Conservation (phyloP, 2,113 vertebrate genomes). For the Mungos mungo region DNA sequence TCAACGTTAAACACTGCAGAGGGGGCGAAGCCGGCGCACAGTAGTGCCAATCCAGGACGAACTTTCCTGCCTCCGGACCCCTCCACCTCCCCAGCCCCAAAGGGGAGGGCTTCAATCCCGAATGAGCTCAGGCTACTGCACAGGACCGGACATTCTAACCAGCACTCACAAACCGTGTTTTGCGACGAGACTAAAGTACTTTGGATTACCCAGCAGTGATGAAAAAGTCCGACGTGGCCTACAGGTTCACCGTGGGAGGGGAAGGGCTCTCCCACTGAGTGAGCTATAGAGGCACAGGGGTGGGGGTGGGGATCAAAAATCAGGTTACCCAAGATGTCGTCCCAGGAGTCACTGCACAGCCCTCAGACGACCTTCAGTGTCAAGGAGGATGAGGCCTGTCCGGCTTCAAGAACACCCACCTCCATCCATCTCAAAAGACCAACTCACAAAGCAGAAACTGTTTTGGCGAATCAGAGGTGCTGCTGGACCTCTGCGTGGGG, state of each 20-base stretch:
- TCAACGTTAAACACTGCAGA: not conserved
- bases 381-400: not conserved
- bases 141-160: not conserved
- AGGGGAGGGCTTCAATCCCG: not conserved
- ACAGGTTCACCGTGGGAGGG: not conserved
- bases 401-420: not conserved
- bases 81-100: too few relatives aligned
- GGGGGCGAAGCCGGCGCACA: not conserved
- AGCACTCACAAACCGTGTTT: not conserved
- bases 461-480: accelerated
- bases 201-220: not conserved
- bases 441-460: not conserved
- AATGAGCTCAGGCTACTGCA: not conserved
- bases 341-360: not conserved
- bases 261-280: not conserved
- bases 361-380: not conserved
- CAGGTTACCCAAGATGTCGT: not conserved
- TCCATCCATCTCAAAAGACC: not conserved
- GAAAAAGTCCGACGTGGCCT: not conserved
- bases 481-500: accelerated
- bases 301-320: not conserved
- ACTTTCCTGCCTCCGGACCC: not conserved
- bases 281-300: not conserved
- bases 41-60: accelerated
- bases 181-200: not conserved